Conservation (phyloP, 1,140 invertebrate species). For the Drosophila ohnishii region DNA sequence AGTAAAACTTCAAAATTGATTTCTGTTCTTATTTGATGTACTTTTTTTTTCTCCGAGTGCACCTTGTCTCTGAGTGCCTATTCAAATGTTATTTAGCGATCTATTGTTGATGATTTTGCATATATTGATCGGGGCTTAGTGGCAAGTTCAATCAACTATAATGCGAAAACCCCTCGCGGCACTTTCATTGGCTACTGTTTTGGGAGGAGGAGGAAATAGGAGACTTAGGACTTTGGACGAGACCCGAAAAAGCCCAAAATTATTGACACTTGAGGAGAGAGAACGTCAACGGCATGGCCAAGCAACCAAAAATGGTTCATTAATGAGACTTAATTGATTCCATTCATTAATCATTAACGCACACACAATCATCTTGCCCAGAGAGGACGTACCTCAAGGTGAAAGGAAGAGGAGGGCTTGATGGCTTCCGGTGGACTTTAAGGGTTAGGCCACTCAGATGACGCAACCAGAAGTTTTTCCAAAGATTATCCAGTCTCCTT, state of each 20-base stretch:
- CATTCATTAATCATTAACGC: conserved; percentile 81
- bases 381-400: conserved; percentile 13
- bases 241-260: conserved; percentile 62
- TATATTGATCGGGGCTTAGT: conserved; percentile 43
- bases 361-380: conserved; percentile 11
- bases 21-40: no score
- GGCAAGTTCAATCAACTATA: conserved; percentile 75
- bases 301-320: conserved; percentile 77
- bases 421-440: conserved; percentile 35
- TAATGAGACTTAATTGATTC: conserved; percentile 83
- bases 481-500: conserved; percentile 21
- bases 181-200: conserved; percentile 23
- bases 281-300: conserved; percentile 23
- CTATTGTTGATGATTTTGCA: conserved; percentile 80
- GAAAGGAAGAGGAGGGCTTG: conserved; percentile 7
- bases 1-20: not conserved
- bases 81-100: conserved; percentile 72
- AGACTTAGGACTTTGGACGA: conserved; percentile 12
- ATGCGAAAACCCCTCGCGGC: conserved; percentile 38
- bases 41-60: not conserved
- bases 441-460: conserved; percentile 16
- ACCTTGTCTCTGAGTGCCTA: conserved; percentile 12
- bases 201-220: conserved; percentile 20
- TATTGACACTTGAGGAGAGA: conserved; percentile 81
- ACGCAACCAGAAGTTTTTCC: conserved; percentile 22